Percentiles rank a stretch among this genome's conserved stretches.
These are phyloP conservation scores for Mesodorylaimus sp. DNA, from an alignment of 2,888 invertebrate genomes.

Conservation along the genomic window DNA sequence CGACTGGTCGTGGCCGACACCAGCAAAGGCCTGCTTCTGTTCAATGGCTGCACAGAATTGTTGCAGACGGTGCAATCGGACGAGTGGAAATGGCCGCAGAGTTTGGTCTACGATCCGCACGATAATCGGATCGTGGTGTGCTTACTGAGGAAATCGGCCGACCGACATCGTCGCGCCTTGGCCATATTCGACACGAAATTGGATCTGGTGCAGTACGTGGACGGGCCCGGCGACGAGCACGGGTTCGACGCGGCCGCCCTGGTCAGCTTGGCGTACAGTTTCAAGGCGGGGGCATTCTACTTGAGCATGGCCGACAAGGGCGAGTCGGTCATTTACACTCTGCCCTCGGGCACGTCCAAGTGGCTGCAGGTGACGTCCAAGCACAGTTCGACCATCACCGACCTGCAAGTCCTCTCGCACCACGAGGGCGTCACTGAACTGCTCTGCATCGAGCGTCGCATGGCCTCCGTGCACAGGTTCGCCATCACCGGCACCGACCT, in stretches of 20 bases:
- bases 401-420: conserved; percentile 4
- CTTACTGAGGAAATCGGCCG: neutral
- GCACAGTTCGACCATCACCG: conserved; percentile 1
- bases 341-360: neutral
- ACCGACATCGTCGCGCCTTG: conserved; percentile 1
- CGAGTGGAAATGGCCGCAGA: conserved; percentile 13
- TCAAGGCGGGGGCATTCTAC: conserved; percentile 6
- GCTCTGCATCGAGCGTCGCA: conserved; percentile 9
- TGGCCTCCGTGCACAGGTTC: conserved; percentile 11
- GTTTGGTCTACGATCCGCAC: conserved; percentile 10
- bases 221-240: neutral
- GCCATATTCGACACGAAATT: conserved; percentile 1
- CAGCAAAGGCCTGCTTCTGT: conserved; percentile 9
- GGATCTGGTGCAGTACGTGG: neutral
- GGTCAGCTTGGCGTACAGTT: conserved; percentile 4
- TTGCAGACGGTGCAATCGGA: neutral
- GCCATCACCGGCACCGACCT: conserved; percentile 7
- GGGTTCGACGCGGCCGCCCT: conserved; percentile 9
- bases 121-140: neutral
- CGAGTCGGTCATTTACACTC: conserved; percentile 8
- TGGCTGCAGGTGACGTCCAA: conserved; percentile 4
- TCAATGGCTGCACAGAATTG: conserved; percentile 9
- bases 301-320: conserved; percentile 7
- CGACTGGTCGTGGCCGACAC: conserved; percentile 11
- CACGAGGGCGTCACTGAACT: conserved; percentile 5